Evolutionary conservation across 1,140 invertebrate species (phyloP), one percentile per base, ranked within the genome.

Genomic region (Monochamus saltuarius): DNA sequence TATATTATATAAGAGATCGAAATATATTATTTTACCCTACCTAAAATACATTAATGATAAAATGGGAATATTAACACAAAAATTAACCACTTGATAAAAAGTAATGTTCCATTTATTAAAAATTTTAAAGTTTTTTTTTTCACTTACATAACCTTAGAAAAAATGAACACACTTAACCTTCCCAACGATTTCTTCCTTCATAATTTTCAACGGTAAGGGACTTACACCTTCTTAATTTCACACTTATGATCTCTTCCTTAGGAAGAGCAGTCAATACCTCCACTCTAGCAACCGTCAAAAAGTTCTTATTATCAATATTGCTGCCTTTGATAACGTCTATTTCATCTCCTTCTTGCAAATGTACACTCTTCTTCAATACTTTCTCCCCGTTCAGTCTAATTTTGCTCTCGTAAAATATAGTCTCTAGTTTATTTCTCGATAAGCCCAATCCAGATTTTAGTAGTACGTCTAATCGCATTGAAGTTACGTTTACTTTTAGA

Each of bases 361-460:
- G 59, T 39, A 70, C 66, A 72, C 82, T 85, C 72, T 89, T 89
- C 71, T 88, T 89, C 8, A 78, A 40, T 4, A 86, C 70, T 74
- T 87, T 86, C 34, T 80, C 73, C 2, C 87, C 86, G 78, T 89
- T 89, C 1, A 88, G 55, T 70, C 85, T 80, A 50, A 89, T 81
- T 75, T 83, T 85, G 66, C 82, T 85, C 61, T 85, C 84, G 73
- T 86, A 89, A 69, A 89, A 87, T 22, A 80, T 66, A 52, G 78
- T 76, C 72, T 89, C 87, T 38, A 87, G 74, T 83, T 87, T 87
- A 61, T 84, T 87, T 72, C 88, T 83, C 22, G 86, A 80, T 52
- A 88, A 78, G 40, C 81, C 81, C n/a, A 89, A 72, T 10, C 82
- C 85, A 50, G 79, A 78, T 77, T 89, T 90, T 1, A 88, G 66